These are phyloP conservation scores for Gisinianus flammeolus DNA, from an alignment of 2,888 invertebrate species.

Conservation along the genomic window DNA sequence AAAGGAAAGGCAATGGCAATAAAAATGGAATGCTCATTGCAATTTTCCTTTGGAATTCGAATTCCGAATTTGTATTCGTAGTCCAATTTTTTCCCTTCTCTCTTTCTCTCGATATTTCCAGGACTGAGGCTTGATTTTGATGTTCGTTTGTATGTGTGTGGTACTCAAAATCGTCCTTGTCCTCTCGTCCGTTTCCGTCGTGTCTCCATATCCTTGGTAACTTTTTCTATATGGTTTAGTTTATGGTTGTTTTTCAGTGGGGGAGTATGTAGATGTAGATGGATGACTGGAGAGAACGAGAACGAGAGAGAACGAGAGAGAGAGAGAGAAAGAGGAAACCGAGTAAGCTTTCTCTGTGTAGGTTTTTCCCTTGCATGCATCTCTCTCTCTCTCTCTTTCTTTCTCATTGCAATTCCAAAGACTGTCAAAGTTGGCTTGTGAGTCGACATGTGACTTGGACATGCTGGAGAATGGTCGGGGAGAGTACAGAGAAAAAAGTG, in stretches of 20 bases:
- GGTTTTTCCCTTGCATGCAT: not conserved
- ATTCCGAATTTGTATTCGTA: not conserved
- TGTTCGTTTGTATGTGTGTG: not conserved
- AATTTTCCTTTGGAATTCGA: not conserved
- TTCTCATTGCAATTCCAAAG: not conserved
- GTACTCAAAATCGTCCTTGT: not conserved
- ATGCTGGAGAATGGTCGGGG: not conserved
- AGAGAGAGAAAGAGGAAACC: not conserved
- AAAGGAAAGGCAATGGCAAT: too few species aligned
- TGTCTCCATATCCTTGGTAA: not conserved
- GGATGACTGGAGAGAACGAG: not conserved
- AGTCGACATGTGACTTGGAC: not conserved
- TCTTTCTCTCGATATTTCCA: not conserved
- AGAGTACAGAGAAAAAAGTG: too few species aligned
- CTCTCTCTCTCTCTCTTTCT: not conserved
- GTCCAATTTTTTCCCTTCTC: not conserved
- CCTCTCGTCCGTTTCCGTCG: not conserved
- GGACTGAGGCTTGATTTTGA: not conserved
- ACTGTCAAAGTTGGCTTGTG: not conserved
- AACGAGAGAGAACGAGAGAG: not conserved
- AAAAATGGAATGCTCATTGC: constrained; percentile 7
- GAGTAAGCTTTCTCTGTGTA: too few species aligned
- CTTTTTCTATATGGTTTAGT: too few species aligned
- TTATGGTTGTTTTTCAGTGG: too few species aligned
- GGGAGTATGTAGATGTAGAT: not conserved